phyloP scores from a whole-genome alignment of 2,888 invertebrate species.

The Lordiphosa andalusiaca region DNA sequence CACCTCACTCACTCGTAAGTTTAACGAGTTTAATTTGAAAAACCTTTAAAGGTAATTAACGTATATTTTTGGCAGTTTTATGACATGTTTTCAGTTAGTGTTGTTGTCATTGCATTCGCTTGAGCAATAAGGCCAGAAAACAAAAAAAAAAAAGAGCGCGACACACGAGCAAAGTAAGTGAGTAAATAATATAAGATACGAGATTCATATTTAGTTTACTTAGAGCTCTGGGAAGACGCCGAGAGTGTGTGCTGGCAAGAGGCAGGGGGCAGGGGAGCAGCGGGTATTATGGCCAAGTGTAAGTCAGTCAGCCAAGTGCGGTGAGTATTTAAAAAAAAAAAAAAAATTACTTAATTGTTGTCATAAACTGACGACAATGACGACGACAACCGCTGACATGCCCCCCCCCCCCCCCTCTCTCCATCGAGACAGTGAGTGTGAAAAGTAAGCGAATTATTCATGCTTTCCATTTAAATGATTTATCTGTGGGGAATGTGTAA shows the following conservation, averaged over 20 bases:
- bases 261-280: background rate
- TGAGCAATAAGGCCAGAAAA: slow-evolving; percentile 50
- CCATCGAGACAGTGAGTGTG: slow-evolving; percentile 34
- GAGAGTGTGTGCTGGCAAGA: background rate
- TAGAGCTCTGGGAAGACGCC: slow-evolving; percentile 7
- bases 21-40: slow-evolving; percentile 74
- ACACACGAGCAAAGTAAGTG: slow-evolving; percentile 14
- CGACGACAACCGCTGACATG: slow-evolving; percentile 4
- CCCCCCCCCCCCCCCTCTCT: background rate
- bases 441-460: background rate
- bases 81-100: slow-evolving; percentile 43
- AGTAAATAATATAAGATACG: slow-evolving; percentile 17
- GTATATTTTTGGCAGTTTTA: slow-evolving; percentile 72
- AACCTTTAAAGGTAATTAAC: slow-evolving; percentile 74
- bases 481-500: no score
- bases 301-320: slow-evolving; percentile 48
- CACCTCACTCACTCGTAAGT: slow-evolving; percentile 23
- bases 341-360: slow-evolving; percentile 69
- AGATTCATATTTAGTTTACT: slow-evolving; percentile 39
- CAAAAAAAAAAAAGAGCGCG: slow-evolving; percentile 15
- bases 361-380: slow-evolving; percentile 59
- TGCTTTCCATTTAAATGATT: no score
- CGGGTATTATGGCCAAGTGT: slow-evolving; percentile 48
- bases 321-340: slow-evolving; percentile 53
- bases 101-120: slow-evolving; percentile 33